Conservation (phyloP, 2,888 invertebrate species). For the Ypsolopha scabrella region DNA sequence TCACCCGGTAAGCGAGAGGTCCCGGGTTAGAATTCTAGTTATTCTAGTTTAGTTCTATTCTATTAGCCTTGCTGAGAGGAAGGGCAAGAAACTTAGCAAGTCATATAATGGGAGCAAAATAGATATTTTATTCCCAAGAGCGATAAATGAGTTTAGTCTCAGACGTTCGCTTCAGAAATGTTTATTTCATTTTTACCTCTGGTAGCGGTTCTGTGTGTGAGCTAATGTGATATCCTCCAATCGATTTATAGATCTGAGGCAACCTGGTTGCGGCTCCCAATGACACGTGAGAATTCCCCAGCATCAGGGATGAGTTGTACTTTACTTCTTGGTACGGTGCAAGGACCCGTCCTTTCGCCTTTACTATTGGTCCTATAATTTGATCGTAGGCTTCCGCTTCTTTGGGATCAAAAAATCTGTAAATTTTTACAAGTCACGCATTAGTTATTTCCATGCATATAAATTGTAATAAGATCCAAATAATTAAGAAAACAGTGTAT, state of each 20-base stretch:
- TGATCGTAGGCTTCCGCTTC: neutral
- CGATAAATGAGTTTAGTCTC: neutral
- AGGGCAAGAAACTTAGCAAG: too few species aligned
- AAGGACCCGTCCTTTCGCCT: neutral
- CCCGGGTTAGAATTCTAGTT: too few species aligned
- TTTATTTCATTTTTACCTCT: conserved; percentile 3
- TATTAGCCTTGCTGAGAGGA: too few species aligned
- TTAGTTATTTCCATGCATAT: too few species aligned
- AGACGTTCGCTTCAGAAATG: neutral
- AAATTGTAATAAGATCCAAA: too few species aligned
- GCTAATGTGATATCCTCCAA: conserved; percentile 8
- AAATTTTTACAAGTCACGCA: neutral
- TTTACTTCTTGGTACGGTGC: conserved; percentile 2
- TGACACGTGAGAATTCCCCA: conserved; percentile 7
- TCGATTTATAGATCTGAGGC: conserved; percentile 4
- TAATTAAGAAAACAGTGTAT: too few species aligned
- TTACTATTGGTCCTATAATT: conserved; percentile 3
- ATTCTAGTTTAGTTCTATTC: too few species aligned
- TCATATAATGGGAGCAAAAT: too few species aligned
- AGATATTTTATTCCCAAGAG: too few species aligned
- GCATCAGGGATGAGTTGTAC: conserved; percentile 5
- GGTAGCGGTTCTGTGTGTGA: conserved; percentile 1
- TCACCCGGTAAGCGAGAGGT: too few species aligned
- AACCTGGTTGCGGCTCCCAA: conserved; percentile 2
- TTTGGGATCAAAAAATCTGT: neutral